Percentiles rank a stretch among this genome's conserved stretches.
These are phyloP conservation scores for Urechis unicinctus DNA, from an alignment of 2,888 invertebrate species.

Conservation along the genomic window DNA sequence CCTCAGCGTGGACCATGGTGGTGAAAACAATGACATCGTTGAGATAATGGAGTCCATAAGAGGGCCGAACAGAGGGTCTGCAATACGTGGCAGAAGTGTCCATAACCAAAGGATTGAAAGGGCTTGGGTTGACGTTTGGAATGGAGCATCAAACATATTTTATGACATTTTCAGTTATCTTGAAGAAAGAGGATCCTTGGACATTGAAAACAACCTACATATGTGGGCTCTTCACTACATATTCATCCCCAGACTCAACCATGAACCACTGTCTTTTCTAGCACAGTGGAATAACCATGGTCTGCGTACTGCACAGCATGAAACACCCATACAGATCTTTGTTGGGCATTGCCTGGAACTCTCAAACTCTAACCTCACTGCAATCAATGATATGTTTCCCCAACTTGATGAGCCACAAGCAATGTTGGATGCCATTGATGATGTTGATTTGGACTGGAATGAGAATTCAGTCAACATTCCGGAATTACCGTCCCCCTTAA, in stretches of 20 bases:
- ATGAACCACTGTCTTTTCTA: background rate
- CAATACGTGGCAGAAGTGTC: background rate
- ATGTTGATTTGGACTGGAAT: no score
- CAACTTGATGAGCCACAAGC: no score
- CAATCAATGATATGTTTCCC: no score
- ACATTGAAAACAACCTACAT: background rate
- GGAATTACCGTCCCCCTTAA: no score
- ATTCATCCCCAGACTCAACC: background rate
- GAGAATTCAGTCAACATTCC: no score
- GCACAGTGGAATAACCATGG: background rate
- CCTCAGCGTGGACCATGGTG: constrained; percentile 6
- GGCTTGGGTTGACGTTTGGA: background rate
- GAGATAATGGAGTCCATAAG: background rate
- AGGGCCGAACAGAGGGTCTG: background rate
- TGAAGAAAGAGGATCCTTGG: background rate
- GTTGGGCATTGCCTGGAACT: background rate
- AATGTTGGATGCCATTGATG: no score
- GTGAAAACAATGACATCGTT: constrained; percentile 1
- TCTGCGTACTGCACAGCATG: background rate
- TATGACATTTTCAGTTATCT: background rate
- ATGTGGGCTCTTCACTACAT: background rate
- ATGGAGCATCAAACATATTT: background rate
- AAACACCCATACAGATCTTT: background rate
- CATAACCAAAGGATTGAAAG: constrained; percentile 2
- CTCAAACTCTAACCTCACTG: no score